These are phyloP conservation scores for Agapornis roseicollis DNA, from an alignment of 2,113 vertebrate genomes.

Conservation along the genomic window DNA sequence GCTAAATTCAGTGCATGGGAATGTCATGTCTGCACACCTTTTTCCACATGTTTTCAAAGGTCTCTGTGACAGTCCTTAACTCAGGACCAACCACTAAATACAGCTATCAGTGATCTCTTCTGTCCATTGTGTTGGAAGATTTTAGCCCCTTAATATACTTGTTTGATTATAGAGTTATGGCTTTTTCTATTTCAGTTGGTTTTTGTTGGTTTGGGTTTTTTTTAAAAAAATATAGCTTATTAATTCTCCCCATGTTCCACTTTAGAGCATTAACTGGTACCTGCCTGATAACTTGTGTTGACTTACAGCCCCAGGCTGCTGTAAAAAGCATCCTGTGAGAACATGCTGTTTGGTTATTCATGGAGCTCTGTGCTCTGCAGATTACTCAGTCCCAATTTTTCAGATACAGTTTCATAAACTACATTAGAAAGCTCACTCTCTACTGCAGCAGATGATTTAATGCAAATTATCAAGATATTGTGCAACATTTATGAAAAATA, in stretches of 20 bases:
- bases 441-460: background rate
- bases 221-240: background rate
- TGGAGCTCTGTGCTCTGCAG: background rate
- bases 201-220: background rate
- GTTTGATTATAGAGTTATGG: background rate
- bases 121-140: background rate
- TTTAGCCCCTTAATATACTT: background rate
- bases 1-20: background rate
- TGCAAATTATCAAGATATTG: background rate
- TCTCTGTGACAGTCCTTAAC: background rate
- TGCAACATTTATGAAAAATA: background rate
- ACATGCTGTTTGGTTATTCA: background rate
- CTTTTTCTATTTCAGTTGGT: background rate
- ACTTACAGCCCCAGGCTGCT: background rate
- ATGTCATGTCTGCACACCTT: background rate
- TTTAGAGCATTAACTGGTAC: background rate
- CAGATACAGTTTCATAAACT: background rate
- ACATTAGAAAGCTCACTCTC: background rate
- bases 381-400: background rate
- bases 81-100: background rate
- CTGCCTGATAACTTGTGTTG: background rate
- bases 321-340: background rate
- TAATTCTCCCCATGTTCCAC: background rate
- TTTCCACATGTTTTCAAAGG: background rate
- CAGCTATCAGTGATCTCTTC: background rate